Percentiles rank a stretch among this genome's conserved stretches.
phyloP scores from a whole-genome alignment of 2,113 vertebrate species.

The Grallaria varia region DNA sequence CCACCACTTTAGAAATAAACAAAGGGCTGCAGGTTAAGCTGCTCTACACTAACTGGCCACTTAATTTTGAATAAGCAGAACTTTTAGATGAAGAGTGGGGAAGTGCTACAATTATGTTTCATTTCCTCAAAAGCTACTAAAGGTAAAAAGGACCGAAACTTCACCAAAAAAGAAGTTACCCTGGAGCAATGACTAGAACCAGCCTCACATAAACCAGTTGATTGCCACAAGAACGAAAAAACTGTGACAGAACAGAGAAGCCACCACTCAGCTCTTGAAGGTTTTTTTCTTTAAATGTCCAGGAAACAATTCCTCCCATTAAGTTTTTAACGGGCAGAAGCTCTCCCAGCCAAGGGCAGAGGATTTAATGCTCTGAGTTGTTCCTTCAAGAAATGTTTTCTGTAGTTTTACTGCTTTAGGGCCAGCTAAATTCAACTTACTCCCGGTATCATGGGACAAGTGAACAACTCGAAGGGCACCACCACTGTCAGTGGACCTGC shows the following conservation, averaged over 20 bases:
- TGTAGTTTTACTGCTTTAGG: not conserved
- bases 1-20: not conserved
- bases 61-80: not conserved
- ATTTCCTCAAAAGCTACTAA: not conserved
- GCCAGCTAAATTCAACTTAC: not conserved
- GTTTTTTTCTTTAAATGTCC: not conserved
- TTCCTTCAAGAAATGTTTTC: rapidly evolving
- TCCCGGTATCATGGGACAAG: rapidly evolving
- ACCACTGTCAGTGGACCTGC: rapidly evolving
- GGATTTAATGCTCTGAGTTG: not conserved
- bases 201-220: rapidly evolving
- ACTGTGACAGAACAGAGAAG: not conserved
- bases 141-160: not conserved
- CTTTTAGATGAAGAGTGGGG: not conserved
- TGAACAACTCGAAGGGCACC: not conserved
- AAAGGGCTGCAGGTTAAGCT: not conserved
- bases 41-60: not conserved
- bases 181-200: not conserved
- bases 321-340: not conserved
- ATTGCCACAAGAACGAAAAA: not conserved
- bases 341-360: not conserved
- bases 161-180: not conserved
- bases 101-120: not conserved
- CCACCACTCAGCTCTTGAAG: not conserved
- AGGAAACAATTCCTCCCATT: not conserved